Evolutionary conservation across 2,888 invertebrate species (phyloP), one percentile per base, ranked within the genome.

Genomic region (Pyrgus malvae): DNA sequence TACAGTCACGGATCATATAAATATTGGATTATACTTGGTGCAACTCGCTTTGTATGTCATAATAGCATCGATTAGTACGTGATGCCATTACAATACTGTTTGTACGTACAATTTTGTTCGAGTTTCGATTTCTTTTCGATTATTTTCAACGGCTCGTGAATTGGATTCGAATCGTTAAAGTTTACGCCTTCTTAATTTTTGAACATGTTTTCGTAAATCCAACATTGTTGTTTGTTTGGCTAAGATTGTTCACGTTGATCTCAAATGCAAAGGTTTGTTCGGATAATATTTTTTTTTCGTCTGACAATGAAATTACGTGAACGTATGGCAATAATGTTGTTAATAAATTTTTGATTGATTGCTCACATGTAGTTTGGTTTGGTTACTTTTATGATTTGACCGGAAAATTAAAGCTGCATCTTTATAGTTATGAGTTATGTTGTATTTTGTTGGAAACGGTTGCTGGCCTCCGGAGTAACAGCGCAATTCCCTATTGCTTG

Each of bases 1-100:
- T 69, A 72, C 77, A 81, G 80, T 82, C 83, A 83, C 80, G 76
- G 74, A 78, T 76, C 80, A 74, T 81, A 88, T 88, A 86, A 86
- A 88, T 87, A 89, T 89, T 89, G 89, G 89, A 88, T 89, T 89
- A 89, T 85, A 83, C 72, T 88, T 81, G 85, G 84, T 81, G 86
- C 84, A 85, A 86, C 88, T 85, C 85, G 68, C 69, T 75, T 73
- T 78, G 83, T 83, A 84, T 88, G 89, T 89, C 88, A 89, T 89
- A 90, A 90, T 89, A 83, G 78, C 83, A 62, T 72, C 81, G 86
- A 86, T 90, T 88, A 86, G 78, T 88, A 90, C 89, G 90, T 90
- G 90, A 89, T 88, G 83, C 81, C 75, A 90, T 90, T 89, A 89
- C 85, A 83, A 88, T 85, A 73, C 68, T 66, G 69, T 68, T 79